Conservation (phyloP, 2,113 vertebrate species). For the Delphinapterus leucas region DNA sequence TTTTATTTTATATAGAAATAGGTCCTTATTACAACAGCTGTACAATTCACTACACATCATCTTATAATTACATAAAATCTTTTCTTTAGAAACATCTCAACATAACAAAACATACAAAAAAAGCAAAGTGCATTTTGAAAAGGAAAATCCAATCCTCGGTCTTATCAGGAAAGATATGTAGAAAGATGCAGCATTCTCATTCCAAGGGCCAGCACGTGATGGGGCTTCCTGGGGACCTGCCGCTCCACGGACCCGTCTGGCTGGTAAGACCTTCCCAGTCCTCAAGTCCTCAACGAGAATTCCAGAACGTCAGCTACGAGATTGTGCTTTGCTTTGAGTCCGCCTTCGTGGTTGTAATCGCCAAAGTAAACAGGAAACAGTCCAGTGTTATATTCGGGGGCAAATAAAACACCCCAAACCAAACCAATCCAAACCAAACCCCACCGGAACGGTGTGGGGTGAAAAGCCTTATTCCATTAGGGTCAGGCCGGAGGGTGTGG, state of each 20-base stretch:
- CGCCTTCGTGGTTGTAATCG: conserved; percentile 58
- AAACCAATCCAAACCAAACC: no score
- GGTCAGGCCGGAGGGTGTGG: conserved; percentile 51
- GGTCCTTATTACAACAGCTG: conserved; percentile 87
- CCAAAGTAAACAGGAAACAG: conserved; percentile 66
- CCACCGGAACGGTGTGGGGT: conserved; percentile 15
- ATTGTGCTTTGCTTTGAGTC: conserved; percentile 76
- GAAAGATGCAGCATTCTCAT: conserved; percentile 79
- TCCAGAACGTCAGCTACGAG: conserved; percentile 40
- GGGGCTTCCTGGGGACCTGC: conserved; percentile 62
- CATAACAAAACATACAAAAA: conserved; percentile 87
- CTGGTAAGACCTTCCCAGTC: conserved; percentile 46
- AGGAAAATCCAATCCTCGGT: conserved; percentile 82
- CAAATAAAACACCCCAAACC: not conserved
- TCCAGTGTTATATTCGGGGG: conserved; percentile 71
- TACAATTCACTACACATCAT: conserved; percentile 86
- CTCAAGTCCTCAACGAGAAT: not conserved
- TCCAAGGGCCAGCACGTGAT: conserved; percentile 74
- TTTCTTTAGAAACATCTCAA: conserved; percentile 87
- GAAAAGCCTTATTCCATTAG: conserved; percentile 63
- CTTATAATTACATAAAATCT: conserved; percentile 88
- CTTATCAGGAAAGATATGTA: conserved; percentile 78
- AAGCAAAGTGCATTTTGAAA: conserved; percentile 88
- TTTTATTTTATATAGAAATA: conserved; percentile 91
- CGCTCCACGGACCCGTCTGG: conserved; percentile 12